These are phyloP conservation scores for Paratilapia polleni DNA, from an alignment of 2,113 vertebrate species.

Conservation along the genomic window DNA sequence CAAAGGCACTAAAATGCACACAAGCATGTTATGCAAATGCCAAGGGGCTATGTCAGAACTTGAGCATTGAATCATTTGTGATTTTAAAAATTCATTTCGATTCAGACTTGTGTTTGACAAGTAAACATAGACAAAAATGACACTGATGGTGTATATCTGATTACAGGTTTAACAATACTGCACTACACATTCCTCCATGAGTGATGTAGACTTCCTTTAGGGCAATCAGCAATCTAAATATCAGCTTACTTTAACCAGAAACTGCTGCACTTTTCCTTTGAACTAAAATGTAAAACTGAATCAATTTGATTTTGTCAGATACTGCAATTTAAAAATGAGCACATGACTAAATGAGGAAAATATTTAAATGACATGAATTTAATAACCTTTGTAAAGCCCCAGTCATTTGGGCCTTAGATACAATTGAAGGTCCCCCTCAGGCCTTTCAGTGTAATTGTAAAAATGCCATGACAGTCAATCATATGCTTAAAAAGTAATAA, in stretches of 20 bases:
- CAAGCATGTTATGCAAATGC: not conserved
- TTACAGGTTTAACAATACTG: too few species aligned
- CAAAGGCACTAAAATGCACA: not conserved
- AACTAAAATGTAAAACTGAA: not conserved
- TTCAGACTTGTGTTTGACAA: not conserved
- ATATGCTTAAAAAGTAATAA: not conserved
- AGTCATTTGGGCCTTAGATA: not conserved
- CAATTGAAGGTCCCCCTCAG: not conserved
- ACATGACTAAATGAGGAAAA: not conserved
- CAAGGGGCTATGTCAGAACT: not conserved
- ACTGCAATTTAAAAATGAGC: too few species aligned
- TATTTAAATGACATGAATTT: not conserved
- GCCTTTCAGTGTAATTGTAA: constrained; percentile 2
- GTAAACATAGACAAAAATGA: too few species aligned
- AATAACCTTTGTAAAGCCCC: not conserved
- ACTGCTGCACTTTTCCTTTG: not conserved
- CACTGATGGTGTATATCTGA: too few species aligned
- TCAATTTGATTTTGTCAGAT: not conserved
- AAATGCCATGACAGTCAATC: not conserved
- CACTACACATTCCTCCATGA: too few species aligned
- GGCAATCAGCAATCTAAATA: not conserved
- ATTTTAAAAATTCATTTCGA: not conserved
- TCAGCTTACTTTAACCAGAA: not conserved
- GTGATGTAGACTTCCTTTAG: not conserved
- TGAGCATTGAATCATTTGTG: not conserved